Base-by-base conservation (phyloP, 2,113 vertebrate species). In the Ibidorhyncha struthersii region DNA sequence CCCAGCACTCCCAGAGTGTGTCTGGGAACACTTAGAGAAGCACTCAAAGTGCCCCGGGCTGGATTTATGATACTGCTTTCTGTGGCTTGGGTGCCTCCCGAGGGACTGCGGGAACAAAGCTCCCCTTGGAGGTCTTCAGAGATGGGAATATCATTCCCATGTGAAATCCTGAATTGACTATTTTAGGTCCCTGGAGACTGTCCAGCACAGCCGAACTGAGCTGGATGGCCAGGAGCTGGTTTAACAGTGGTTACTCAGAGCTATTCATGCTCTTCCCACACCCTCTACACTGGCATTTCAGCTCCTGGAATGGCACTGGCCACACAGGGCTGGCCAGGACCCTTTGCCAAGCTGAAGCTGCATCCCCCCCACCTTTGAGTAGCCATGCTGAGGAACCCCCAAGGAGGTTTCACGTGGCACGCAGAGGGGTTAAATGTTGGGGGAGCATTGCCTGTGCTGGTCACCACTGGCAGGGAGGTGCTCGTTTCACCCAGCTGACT, bases 401-500 rank as follows among this genome's bases (percentile, higher is more conserved):
- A 10, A 14, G 53, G 52, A 86, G 26, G 8, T 18, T 80, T 80
- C 76, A 19, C 1, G 2, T 59, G 47, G 45, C 0, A 0, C 1
- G 11, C 36, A 52, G 56, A 73, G 49, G 69, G 77, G 49, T 76
- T 47, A 82, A 71, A 71, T 2, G 18, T 6, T 0, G 4, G 47
- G 61, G 32, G 4, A 84, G 32, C 9, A 2, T 1, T 0, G 8
- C 61, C 1, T 4, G 78, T 7, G 7, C 82, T 1, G 18, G 90
- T 83, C 85, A 72, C 62, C 0, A 0, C 43, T 63, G 90, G 73
- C 70, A 63, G 88, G 94, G 92, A 82, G 74, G 86, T 91, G 86
- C 93, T 93, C 5, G 5, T 95, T 72, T 96, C 92, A 93, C 93
- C 96, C 96, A 90, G 93, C 85, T 93, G 92, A 96, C 92, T 96